These are phyloP conservation scores for Drosophila atripex DNA, from an alignment of 2,888 invertebrate species.

Conservation along the genomic window DNA sequence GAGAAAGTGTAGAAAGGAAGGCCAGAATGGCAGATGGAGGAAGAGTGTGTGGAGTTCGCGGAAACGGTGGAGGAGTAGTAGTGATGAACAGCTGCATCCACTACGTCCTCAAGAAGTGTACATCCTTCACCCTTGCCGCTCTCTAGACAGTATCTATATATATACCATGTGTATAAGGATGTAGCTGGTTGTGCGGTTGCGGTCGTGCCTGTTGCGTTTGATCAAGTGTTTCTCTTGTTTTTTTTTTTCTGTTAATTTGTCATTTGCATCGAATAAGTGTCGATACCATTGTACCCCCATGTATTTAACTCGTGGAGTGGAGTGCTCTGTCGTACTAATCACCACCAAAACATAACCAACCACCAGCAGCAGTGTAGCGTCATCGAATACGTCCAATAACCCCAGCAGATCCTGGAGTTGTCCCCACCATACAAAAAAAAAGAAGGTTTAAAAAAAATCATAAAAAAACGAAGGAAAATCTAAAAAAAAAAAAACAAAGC, in stretches of 20 bases:
- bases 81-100: background rate
- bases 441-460: background rate
- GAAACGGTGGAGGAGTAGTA: background rate
- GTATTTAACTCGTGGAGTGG: constrained; percentile 6
- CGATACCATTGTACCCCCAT: background rate
- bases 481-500: background rate
- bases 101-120: background rate
- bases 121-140: background rate
- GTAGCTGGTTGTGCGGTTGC: constrained; percentile 7
- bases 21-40: background rate
- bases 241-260: background rate
- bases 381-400: constrained; percentile 22
- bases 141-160: constrained; percentile 1
- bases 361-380: background rate
- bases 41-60: background rate
- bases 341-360: background rate
- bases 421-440: background rate
- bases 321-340: background rate
- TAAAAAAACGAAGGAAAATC: background rate
- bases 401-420: constrained; percentile 3
- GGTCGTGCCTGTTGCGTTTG: background rate
- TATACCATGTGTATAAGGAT: background rate
- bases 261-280: constrained; percentile 20
- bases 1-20: constrained; percentile 2
- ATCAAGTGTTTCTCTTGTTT: background rate